Base-by-base conservation (phyloP, 1,140 invertebrate genomes). In the Drosophila saltans region DNA sequence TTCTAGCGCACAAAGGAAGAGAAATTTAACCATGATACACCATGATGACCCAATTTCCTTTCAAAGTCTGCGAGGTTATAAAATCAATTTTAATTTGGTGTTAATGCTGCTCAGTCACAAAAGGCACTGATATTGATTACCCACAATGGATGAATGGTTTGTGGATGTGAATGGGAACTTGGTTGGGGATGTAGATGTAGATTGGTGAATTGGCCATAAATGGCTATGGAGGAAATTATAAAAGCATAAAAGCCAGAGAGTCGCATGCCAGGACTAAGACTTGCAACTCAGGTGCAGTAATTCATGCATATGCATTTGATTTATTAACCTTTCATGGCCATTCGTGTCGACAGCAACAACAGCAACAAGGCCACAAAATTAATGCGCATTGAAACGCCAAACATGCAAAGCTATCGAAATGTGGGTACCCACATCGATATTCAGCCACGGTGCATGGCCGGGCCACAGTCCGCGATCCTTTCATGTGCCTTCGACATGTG, bases 291-390 rank as follows among this genome's bases (percentile, higher is more conserved):
- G 83, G 82, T 88, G 82, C 82, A 86, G 72, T 58, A 72, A 63
- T 76, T 80, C 76, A 79, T 82, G 83, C 84, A 86, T 80, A 86
- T 88, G 77, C 76, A 86, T 86, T 86, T 86, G 83, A 86, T 86
- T 86, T 86, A 86, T 86, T 86, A 86, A 86, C 83, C 83, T 86
- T 80, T 86, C 83, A 80, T 86, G 88, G 83, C 83, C 83, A 86
- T 86, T 86, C 83, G 83, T 86, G 83, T 86, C 83, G 83, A 86
- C 83, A 60, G 69, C 73, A 86, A 84, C 81, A 84, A 72, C 69
- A 78, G 43, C 72, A 75, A 33, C 68, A 48, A 58, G 26, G 66
- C 75, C 68, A 68, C 72, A 86, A 86, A 86, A 86, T 86, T 86
- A 86, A 88, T 86, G 83, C 83, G 84, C 83, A 83, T 80, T 86